Evolutionary conservation across 2,113 vertebrate species (phyloP).

Genomic region (Alces alces): DNA sequence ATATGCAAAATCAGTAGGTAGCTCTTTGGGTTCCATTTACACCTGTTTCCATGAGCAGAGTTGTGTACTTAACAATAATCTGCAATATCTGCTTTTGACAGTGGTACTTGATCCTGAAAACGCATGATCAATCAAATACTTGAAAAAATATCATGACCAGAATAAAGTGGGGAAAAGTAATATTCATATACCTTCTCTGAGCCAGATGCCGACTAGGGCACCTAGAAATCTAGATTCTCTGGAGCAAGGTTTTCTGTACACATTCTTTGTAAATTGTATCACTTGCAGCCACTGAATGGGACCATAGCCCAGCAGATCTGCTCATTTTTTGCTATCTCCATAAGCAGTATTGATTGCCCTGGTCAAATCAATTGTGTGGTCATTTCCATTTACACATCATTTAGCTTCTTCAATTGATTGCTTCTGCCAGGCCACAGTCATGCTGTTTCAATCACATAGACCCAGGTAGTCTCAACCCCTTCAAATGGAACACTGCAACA

Average conservation of each 20-base stretch:
- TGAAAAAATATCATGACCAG: neutral
- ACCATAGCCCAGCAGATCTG: neutral
- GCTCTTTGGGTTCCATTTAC: neutral
- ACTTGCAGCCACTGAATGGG: neutral
- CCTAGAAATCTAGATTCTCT: neutral
- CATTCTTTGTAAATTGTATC: neutral
- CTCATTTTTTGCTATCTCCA: neutral
- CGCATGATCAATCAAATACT: neutral
- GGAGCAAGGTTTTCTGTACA: neutral
- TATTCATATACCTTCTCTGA: neutral
- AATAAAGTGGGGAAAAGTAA: neutral
- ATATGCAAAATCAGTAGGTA: neutral
- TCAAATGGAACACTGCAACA: neutral
- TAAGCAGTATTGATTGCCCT: slow-evolving; percentile 34
- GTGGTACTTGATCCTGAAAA: neutral
- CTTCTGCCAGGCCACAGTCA: neutral
- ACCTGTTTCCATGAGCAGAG: neutral
- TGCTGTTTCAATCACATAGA: neutral
- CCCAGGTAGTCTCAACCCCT: neutral
- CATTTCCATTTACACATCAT: slow-evolving; percentile 42
- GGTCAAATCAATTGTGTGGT: slow-evolving; percentile 34
- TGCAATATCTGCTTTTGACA: neutral
- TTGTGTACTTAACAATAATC: neutral
- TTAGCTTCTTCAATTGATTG: slow-evolving; percentile 33
- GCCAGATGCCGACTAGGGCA: neutral